Base-by-base conservation (phyloP, 92 coral and sea anemone species). In the Virgularia gustaviana region DNA sequence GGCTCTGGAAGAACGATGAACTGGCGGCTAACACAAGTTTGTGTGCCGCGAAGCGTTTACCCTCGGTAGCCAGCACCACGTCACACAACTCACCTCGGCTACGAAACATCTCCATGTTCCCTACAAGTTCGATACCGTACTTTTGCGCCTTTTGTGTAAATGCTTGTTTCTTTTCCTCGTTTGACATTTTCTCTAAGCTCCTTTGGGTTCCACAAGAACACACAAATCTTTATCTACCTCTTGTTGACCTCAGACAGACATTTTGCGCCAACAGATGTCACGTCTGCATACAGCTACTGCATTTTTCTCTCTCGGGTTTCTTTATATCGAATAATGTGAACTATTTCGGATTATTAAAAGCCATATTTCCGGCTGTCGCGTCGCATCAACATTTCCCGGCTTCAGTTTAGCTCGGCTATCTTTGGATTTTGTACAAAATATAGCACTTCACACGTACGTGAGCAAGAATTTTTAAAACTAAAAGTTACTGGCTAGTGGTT, bases 331-430 rank as follows among this genome's bases (percentile, higher is more conserved):
- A 16, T 24, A 49, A 68, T 68, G 53, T 38, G 9, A 68, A 49
- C 53, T 68, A 68, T 68, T 49, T 68, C 55, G 6, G 30, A 35
- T 29, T 47, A 68, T 19, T 24, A 64, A 36, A 2, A 16, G 24
- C 2, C 49, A 12, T 22, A 19, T 68, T 68, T 68, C 75, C 75
- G 75, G 75, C 75, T 68, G 75, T 68, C 54, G 59, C 45, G 12
- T 33, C 15, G 19, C 31, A 28, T 36, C 49, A 55, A 53, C 36
- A 30, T 22, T 1, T 49, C 54, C 23, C 9, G 3, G 38, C 25
- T 20, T 28, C 18, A 9, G 28, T 27, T 66, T 42, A 33, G 5
- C 24, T 11, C 2, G 5, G 34, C 37, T 32, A 33, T 60, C 42
- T n/a, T n/a, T n/a, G 44, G 4, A 6, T 16, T 60, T 60, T 33